Conservation (phyloP, 2,797 vertebrate species). For the Selene dorsalis region DNA sequence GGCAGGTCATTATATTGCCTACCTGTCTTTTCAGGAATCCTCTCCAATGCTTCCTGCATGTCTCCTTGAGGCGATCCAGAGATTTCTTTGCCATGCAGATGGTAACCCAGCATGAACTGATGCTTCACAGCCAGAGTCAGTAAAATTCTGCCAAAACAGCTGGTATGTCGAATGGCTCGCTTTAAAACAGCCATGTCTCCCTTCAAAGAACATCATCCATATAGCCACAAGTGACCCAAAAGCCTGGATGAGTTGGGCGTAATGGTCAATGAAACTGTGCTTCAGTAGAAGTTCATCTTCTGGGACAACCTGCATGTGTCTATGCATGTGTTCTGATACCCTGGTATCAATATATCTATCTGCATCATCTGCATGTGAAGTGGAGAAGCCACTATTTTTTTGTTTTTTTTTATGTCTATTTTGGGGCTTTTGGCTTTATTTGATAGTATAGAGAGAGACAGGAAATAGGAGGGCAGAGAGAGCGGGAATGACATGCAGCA, state of each 20-base stretch:
- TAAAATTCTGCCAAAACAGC: constrained; percentile 11
- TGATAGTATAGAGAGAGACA: too few relatives aligned
- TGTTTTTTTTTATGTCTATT: too few relatives aligned
- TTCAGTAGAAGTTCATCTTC: neutral
- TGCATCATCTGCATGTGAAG: constrained; percentile 6
- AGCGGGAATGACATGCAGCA: too few relatives aligned
- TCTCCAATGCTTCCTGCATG: constrained; percentile 13
- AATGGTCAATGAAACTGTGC: constrained; percentile 5
- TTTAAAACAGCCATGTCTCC: too few relatives aligned
- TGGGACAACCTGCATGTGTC: constrained; percentile 6
- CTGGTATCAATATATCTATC: neutral
- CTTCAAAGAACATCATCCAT: constrained; percentile 15
- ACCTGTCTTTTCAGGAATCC: constrained; percentile 10
- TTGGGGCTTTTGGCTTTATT: too few relatives aligned
- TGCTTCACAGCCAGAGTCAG: constrained; percentile 17
- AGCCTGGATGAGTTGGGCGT: neutral
- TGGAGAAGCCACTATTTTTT: too few relatives aligned
- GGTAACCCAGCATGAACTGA: constrained; percentile 24
- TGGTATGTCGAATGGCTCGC: neutral
- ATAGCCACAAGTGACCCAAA: neutral
- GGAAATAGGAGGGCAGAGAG: too few relatives aligned
- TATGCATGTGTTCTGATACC: constrained; percentile 16
- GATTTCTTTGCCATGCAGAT: constrained; percentile 13
- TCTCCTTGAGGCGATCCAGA: constrained; percentile 16
- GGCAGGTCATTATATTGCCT: neutral